Percentiles rank a stretch among this genome's conserved stretches.
Conservation (phyloP, 37 sponge, comb jelly and placozoan genomes). For the Geodia barretti region DNA sequence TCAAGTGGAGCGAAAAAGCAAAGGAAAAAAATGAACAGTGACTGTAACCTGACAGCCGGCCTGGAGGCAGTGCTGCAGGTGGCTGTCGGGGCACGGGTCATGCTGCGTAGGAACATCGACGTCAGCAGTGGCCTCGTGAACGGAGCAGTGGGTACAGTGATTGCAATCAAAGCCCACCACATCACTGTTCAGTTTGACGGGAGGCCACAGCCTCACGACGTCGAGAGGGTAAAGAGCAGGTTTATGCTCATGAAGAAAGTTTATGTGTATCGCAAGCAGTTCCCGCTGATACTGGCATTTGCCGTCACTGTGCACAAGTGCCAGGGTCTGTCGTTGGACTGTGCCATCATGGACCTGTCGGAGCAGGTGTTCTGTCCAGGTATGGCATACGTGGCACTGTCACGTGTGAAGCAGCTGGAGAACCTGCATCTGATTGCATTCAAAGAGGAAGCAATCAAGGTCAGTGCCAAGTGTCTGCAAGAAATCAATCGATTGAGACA, state of each 20-base stretch:
- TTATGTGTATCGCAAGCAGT: slow-evolving; percentile 53
- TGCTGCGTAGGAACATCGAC: slow-evolving; percentile 66
- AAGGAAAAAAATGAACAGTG: slow-evolving; percentile 57
- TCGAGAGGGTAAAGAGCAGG: slow-evolving; percentile 36
- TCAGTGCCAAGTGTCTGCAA: too few species aligned
- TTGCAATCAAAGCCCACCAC: not conserved
- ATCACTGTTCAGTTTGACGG: slow-evolving; percentile 63
- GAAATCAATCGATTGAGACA: too few species aligned
- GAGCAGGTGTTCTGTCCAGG: slow-evolving; percentile 41
- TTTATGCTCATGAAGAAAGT: slow-evolving; percentile 38
- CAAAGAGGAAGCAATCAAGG: too few species aligned
- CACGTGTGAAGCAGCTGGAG: too few species aligned
- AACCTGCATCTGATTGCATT: too few species aligned
- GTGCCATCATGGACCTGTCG: slow-evolving; percentile 64
- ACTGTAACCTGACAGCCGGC: slow-evolving; percentile 65
- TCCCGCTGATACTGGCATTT: slow-evolving; percentile 53
- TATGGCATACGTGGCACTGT: slow-evolving; percentile 66
- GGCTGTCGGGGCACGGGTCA: slow-evolving; percentile 64
- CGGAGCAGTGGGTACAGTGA: slow-evolving; percentile 58
- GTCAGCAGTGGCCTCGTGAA: slow-evolving; percentile 58
- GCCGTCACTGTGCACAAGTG: slow-evolving; percentile 66
- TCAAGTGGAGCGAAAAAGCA: slow-evolving; percentile 45
- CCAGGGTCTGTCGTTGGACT: slow-evolving; percentile 49
- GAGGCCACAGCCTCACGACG: slow-evolving; percentile 4
- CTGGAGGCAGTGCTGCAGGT: slow-evolving; percentile 42